phyloP scores from a whole-genome alignment of 2,888 invertebrate species.

The Drosophila conformis region DNA sequence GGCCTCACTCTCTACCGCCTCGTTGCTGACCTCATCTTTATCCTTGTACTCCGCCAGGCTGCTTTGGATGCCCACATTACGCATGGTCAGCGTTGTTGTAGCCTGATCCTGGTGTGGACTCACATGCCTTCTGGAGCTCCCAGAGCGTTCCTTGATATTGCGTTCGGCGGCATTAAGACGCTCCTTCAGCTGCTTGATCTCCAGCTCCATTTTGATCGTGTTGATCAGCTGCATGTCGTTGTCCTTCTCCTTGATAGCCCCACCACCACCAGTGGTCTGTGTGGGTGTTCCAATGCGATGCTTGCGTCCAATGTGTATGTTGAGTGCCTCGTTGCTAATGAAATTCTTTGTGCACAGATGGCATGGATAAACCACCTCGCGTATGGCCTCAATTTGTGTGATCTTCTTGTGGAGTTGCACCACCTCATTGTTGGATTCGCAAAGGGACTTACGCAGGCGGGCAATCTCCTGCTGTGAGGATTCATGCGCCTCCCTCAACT shows the following conservation, averaged over 20 bases:
- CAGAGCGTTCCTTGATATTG: slow-evolving; percentile 83
- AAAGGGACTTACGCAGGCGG: slow-evolving; percentile 67
- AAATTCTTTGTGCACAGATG: slow-evolving; percentile 84
- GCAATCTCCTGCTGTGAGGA: slow-evolving; percentile 76
- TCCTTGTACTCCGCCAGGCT: slow-evolving; percentile 74
- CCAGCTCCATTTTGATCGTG: slow-evolving; percentile 88
- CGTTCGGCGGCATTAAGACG: slow-evolving; percentile 87
- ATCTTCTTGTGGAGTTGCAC: slow-evolving; percentile 82
- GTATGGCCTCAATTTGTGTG: slow-evolving; percentile 82
- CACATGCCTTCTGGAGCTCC: slow-evolving; percentile 17
- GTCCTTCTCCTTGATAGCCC: slow-evolving; percentile 55
- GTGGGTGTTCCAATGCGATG: slow-evolving; percentile 70
- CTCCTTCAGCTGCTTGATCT: slow-evolving; percentile 88
- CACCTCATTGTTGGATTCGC: slow-evolving; percentile 81
- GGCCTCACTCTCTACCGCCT: slow-evolving; percentile 47
- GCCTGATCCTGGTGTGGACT: slow-evolving; percentile 53
- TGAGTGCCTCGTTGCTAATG: slow-evolving; percentile 83
- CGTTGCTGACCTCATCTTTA: slow-evolving; percentile 63
- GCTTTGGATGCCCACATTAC: slow-evolving; percentile 74
- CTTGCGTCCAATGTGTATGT: slow-evolving; percentile 82
- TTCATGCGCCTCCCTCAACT: slow-evolving; percentile 74
- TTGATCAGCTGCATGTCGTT: slow-evolving; percentile 86
- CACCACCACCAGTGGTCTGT: slow-evolving; percentile 16
- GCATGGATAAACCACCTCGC: slow-evolving; percentile 83
- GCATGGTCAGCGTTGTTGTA: slow-evolving; percentile 24